These are phyloP conservation scores for Chrysopa pallens DNA, from an alignment of 1,140 invertebrate species.

Conservation along the genomic window DNA sequence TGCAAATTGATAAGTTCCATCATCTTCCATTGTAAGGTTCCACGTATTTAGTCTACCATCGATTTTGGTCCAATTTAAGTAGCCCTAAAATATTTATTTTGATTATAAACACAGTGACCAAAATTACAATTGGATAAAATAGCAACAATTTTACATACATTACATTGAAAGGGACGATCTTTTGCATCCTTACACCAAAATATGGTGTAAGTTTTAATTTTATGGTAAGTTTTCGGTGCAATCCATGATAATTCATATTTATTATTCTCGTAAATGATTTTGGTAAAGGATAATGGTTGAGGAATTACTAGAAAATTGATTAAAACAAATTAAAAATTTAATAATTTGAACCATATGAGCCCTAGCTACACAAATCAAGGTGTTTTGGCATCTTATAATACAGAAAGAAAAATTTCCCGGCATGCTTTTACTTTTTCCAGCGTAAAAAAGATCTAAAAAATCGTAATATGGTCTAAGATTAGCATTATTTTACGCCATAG, in stretches of 20 bases:
- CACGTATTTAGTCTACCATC: constrained; percentile 22
- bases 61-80: constrained; percentile 36
- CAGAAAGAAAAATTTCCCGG: too few species aligned
- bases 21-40: constrained; percentile 29
- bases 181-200: constrained; percentile 48
- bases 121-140: too few species aligned
- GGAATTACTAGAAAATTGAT: constrained; percentile 20
- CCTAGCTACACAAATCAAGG: too few species aligned
- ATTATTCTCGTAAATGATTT: constrained; percentile 43
- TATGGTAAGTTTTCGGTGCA: constrained; percentile 21
- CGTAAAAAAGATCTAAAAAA: too few species aligned
- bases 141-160: constrained; percentile 22
- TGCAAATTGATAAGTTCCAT: constrained; percentile 42
- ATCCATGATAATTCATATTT: constrained; percentile 55
- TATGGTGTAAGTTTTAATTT: constrained; percentile 42
- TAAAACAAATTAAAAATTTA: too few species aligned
- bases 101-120: too few species aligned
- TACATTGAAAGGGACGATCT: constrained; percentile 39
- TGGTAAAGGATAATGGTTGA: constrained; percentile 39
- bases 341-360: too few species aligned
- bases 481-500: too few species aligned
- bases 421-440: too few species aligned
- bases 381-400: too few species aligned
- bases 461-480: too few species aligned
- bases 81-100: constrained; percentile 23